Evolutionary conservation across 64 coral and sea anemone species (phyloP).

Genomic region (Exaiptasia diaphana): DNA sequence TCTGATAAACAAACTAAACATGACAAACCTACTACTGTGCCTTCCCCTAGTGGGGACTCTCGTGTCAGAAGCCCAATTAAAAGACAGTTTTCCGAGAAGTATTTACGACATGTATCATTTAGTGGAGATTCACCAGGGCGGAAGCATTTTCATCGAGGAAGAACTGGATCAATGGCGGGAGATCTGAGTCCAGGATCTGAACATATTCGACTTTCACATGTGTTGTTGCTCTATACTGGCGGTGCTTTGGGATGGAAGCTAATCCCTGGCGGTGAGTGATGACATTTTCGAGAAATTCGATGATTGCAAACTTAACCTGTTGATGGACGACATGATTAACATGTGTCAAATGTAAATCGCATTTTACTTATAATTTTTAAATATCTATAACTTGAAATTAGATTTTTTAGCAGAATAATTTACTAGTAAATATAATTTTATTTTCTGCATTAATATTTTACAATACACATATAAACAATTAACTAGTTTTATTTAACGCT

Average conservation of each 20-base stretch:
- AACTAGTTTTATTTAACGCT: no score
- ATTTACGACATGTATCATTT: not conserved
- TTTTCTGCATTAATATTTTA: no score
- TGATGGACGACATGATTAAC: no score
- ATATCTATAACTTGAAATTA: no score
- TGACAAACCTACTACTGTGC: no score
- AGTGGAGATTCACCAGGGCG: not conserved
- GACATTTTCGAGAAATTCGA: not conserved
- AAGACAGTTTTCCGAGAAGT: constrained; percentile 1
- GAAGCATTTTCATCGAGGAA: not conserved
- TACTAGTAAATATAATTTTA: no score
- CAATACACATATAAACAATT: no score
- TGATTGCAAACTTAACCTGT: no score
- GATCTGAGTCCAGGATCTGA: constrained; percentile 43
- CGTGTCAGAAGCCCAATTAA: not conserved
- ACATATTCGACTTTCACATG: constrained; percentile 43
- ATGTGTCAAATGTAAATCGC: no score
- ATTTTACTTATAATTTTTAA: no score
- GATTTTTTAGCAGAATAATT: no score
- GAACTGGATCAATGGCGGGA: constrained; percentile 14
- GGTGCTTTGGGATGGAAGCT: constrained; percentile 86
- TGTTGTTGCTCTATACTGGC: constrained; percentile 73
- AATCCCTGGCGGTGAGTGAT: constrained; percentile 37
- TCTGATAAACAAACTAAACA: no score
- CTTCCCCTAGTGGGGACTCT: not conserved